Base-by-base conservation (phyloP, 2,797 vertebrate species). In the Enteromius viviparus region DNA sequence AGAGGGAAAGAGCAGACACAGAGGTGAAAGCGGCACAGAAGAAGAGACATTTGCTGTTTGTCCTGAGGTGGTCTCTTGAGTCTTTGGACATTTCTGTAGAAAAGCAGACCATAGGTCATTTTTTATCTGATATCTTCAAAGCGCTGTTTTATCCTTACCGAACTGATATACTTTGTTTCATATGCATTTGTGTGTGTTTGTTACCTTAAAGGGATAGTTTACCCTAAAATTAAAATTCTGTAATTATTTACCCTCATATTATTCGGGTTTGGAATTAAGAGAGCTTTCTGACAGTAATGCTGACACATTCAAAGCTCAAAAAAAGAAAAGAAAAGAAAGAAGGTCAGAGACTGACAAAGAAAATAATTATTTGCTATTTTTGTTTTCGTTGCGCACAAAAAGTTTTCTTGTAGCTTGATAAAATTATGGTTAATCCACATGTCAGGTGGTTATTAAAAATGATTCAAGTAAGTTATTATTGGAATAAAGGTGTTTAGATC, bases 61-160 rank as follows among this genome's bases (percentile, higher is more conserved):
- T 72, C 53, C 40, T 29, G 32, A 68, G 32, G 47, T 69, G 66
- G 51, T 40, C 55, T 81, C 53, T 51, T 51, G 26, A 78, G 40
- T 34, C 40, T 47, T 34, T 34, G 15, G 6, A 80, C 78, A 15
- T 62, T 81, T 71, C 19, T 60, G 29, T 72, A 19, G 6, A 72
- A 40, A 37, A 32, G 53, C 23, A 32, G 37, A 23, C 53, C 45
- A 37, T 49, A 72, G 53, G 53, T 58, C 21, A 2, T n/a, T 64
- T 51, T 1, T 74, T 58, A 19, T 74, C 21, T 51, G 40, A 81
- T 74, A 34, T 81, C 26, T 72, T 51, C 8, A 49, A 55, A 80
- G 65, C 1, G 0, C n/a, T 37, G 45, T 68, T 78, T 78, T 45
- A 51, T 66, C 62, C 5, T 51, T 51, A 53, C 17, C 4, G 8